Conservation (phyloP, 2,888 invertebrate species). For the Phragmatobia fuliginosa region DNA sequence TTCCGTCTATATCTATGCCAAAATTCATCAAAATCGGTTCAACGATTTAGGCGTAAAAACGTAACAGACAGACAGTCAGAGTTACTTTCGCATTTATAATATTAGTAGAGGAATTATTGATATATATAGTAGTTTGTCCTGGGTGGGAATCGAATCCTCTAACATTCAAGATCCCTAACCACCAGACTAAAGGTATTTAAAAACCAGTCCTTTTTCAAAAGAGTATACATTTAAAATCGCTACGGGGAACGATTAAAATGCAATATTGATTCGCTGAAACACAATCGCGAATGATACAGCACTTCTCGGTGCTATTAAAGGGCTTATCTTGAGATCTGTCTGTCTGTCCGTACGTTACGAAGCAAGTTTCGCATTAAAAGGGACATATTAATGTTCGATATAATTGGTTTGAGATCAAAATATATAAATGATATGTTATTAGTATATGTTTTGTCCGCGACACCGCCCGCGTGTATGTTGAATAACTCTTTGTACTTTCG, state of each 20-base stretch:
- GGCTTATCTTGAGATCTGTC: constrained; percentile 45
- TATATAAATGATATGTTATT: background rate
- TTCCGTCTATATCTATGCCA: too few relatives aligned
- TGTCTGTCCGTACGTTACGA: constrained; percentile 43
- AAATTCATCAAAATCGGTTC: too few relatives aligned
- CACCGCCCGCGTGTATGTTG: too few relatives aligned
- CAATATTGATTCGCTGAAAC: constrained; percentile 27
- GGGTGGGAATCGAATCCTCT: background rate
- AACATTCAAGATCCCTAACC: background rate
- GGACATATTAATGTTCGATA: background rate
- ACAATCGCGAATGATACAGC: constrained; percentile 46
- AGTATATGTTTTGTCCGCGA: too few relatives aligned
- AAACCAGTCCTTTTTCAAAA: background rate
- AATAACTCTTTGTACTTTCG: too few relatives aligned
- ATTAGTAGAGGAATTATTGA: too few relatives aligned
- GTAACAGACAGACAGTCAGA: too few relatives aligned
- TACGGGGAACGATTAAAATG: constrained; percentile 33
- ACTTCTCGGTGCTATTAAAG: constrained; percentile 30
- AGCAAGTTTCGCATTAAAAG: background rate
- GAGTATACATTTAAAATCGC: constrained; percentile 21
- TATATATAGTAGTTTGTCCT: too few relatives aligned
- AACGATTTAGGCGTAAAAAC: too few relatives aligned
- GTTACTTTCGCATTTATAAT: too few relatives aligned
- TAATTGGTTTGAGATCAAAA: constrained; percentile 3
- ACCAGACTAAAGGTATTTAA: background rate